phyloP scores from a whole-genome alignment of 2,888 invertebrate genomes.

The Sinodicranocentrus sp. region DNA sequence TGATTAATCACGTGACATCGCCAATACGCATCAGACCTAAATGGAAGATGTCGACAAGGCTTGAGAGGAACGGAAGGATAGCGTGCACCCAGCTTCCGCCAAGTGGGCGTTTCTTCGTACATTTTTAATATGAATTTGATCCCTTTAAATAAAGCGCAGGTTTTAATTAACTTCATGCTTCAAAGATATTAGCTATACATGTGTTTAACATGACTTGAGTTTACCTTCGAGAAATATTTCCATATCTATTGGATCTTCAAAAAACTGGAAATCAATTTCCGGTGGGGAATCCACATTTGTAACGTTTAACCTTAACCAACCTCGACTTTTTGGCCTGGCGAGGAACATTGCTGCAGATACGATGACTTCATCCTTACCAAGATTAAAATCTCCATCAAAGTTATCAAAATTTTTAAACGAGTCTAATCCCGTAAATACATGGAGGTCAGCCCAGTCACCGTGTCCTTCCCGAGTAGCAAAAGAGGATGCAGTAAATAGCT shows the following conservation, averaged over 20 bases:
- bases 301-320: constrained; percentile 30
- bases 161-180: neutral
- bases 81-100: constrained; percentile 10
- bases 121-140: constrained; percentile 16
- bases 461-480: constrained; percentile 36
- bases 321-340: constrained; percentile 52
- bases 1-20: constrained; percentile 30
- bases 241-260: constrained; percentile 13
- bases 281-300: constrained; percentile 20
- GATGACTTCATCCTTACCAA: neutral
- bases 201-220: neutral
- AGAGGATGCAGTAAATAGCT: constrained; percentile 51
- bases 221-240: neutral
- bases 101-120: constrained; percentile 35
- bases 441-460: constrained; percentile 65
- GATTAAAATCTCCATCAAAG: neutral
- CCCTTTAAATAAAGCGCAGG: neutral
- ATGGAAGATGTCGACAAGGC: neutral
- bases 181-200: neutral
- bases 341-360: constrained; percentile 19
- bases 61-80: neutral
- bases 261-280: constrained; percentile 25
- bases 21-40: constrained; percentile 38
- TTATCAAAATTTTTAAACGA: neutral
- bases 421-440: neutral